These are phyloP conservation scores for Drosophila macrospina DNA, from an alignment of 2,888 invertebrate genomes.

Conservation along the genomic window DNA sequence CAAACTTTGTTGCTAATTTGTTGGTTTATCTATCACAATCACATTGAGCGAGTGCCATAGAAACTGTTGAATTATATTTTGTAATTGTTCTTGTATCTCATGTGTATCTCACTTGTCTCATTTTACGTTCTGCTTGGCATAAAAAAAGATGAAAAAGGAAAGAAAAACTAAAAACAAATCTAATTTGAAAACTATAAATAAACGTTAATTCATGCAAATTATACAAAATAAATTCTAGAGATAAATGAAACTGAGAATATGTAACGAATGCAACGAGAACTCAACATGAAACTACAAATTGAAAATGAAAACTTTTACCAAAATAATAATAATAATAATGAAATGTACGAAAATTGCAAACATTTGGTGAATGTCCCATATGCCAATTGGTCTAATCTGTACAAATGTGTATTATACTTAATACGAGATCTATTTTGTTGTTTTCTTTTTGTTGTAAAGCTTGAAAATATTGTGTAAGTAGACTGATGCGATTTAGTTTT, in stretches of 20 bases:
- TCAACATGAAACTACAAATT: conserved; percentile 45
- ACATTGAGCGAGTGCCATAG: conserved; percentile 42
- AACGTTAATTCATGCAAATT: conserved; percentile 58
- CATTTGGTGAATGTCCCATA: conserved; percentile 84
- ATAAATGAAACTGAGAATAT: conserved; percentile 36
- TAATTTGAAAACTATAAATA: conserved; percentile 45
- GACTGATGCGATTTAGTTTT: conserved; percentile 21
- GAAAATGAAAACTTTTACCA: conserved; percentile 32
- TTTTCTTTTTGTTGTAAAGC: conserved; percentile 18
- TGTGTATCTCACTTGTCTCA: conserved; percentile 43
- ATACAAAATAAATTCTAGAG: conserved; percentile 38
- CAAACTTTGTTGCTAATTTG: conserved; percentile 36
- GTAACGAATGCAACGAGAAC: conserved; percentile 46
- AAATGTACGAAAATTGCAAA: conserved; percentile 45
- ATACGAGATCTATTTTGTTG: conserved; percentile 3
- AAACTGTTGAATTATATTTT: conserved; percentile 51
- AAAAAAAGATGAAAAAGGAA: conserved; percentile 15
- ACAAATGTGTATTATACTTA: conserved; percentile 31
- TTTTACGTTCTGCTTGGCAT: conserved; percentile 49
- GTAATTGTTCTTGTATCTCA: conserved; percentile 39
- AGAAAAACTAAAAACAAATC: conserved; percentile 38
- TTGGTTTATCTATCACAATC: conserved; percentile 44
- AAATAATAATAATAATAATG: conserved; percentile 18
- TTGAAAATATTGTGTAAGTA: conserved; percentile 55
- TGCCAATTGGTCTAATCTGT: conserved; percentile 80